These are phyloP conservation scores for Drosophila yakuba DNA, from an alignment of 1,140 invertebrate genomes.

Conservation along the genomic window DNA sequence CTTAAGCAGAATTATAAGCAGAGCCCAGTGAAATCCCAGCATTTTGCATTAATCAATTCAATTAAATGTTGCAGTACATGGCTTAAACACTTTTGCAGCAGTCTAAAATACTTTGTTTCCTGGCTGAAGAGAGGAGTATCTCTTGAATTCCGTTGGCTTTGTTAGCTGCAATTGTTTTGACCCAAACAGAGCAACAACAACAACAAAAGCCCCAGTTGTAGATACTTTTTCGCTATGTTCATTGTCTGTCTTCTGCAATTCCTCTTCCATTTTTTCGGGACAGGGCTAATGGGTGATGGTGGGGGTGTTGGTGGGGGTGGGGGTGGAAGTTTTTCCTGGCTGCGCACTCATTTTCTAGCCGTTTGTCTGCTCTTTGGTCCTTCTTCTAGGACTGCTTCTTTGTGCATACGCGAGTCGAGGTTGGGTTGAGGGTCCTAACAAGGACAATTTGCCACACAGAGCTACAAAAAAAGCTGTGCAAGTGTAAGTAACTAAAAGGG, in stretches of 20 bases:
- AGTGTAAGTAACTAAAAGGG: not conserved
- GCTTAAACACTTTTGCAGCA: not conserved
- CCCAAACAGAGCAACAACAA: slow-evolving; percentile 15
- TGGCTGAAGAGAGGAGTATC: not conserved
- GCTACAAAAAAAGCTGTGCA: not conserved
- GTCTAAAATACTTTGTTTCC: slow-evolving; percentile 1
- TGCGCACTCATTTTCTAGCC: slow-evolving; percentile 28
- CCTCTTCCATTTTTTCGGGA: not conserved
- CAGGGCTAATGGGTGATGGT: slow-evolving; percentile 1
- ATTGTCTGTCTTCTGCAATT: slow-evolving; percentile 30
- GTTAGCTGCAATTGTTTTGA: slow-evolving; percentile 55
- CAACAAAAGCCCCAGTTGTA: slow-evolving; percentile 41
- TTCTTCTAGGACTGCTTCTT: not conserved
- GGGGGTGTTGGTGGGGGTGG: not conserved
- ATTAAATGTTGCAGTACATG: not conserved
- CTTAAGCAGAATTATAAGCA: too few species aligned
- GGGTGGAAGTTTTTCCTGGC: slow-evolving; percentile 13
- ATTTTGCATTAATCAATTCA: not conserved
- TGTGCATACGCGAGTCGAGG: slow-evolving; percentile 32
- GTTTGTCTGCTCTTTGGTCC: slow-evolving; percentile 3
- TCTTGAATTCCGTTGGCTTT: slow-evolving; percentile 43
- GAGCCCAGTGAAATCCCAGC: too few species aligned
- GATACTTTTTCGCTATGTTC: slow-evolving; percentile 44
- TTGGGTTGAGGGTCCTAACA: slow-evolving; percentile 26
- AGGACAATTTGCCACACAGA: slow-evolving; percentile 24